phyloP scores from a whole-genome alignment of 2,113 vertebrate species.

The Malurus cyaneus region DNA sequence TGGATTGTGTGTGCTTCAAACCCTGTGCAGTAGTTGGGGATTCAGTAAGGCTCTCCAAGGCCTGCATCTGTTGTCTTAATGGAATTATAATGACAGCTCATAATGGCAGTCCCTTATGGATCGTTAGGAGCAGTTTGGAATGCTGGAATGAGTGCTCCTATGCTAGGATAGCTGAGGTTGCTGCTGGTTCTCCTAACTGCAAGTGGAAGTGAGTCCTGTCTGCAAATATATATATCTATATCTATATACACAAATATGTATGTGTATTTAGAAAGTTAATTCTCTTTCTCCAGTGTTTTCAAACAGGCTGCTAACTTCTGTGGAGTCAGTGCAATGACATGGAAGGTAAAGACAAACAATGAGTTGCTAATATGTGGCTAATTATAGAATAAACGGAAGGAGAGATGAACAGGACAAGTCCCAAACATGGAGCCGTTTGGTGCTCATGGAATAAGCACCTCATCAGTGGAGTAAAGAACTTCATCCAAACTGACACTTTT shows the following conservation, averaged over 20 bases:
- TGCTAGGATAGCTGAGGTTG: neutral
- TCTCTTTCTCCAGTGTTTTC: neutral
- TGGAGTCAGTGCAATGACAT: neutral
- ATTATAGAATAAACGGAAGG: neutral
- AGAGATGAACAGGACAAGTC: neutral
- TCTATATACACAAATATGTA: accelerated
- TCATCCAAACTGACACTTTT: neutral
- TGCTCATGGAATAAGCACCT: neutral
- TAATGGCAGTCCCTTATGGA: neutral
- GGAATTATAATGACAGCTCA: neutral
- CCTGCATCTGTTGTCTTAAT: neutral
- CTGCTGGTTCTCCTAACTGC: neutral
- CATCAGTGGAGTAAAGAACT: neutral
- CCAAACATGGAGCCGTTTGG: neutral
- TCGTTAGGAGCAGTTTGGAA: neutral
- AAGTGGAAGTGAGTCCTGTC: neutral
- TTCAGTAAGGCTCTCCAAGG: neutral
- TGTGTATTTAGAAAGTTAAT: neutral
- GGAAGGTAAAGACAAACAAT: neutral
- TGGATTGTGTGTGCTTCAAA: neutral
- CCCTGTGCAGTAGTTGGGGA: neutral
- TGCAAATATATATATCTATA: neutral
- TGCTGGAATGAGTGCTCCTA: neutral
- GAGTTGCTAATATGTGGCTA: neutral
- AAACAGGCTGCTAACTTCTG: neutral